phyloP scores from a whole-genome alignment of 2,113 vertebrate species.

The Ceyx margarethae region DNA sequence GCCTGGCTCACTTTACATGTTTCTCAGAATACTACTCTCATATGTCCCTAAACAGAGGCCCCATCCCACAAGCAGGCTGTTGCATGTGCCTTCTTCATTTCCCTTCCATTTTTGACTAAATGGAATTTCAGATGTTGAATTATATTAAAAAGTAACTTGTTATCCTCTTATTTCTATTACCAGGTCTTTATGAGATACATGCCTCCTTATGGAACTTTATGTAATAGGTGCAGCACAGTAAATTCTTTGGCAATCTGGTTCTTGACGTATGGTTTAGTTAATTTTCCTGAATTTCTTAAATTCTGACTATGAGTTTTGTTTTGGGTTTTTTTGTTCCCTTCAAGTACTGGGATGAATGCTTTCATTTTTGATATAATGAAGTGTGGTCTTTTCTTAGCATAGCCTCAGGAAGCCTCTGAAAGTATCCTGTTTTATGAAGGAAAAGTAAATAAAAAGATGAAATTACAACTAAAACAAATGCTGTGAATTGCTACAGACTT shows the following conservation, averaged over 20 bases:
- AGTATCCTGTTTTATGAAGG: not conserved
- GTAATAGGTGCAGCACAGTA: not conserved
- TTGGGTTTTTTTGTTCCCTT: not conserved
- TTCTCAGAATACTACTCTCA: not conserved
- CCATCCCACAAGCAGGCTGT: not conserved
- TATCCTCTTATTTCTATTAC: not conserved
- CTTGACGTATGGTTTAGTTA: not conserved
- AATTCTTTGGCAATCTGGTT: not conserved
- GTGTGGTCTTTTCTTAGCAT: not conserved
- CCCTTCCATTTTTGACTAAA: not conserved
- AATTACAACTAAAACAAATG: not conserved
- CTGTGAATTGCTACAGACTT: not conserved
- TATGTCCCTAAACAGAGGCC: not conserved
- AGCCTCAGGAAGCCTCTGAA: not conserved
- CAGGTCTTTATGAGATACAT: not conserved
- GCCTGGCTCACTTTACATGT: not conserved
- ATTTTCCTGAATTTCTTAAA: not conserved
- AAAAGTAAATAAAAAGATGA: not conserved
- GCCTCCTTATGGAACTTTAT: not conserved
- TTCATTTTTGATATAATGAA: not conserved
- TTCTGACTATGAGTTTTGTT: not conserved
- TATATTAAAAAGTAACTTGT: not conserved
- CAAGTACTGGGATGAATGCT: not conserved
- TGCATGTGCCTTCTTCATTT: not conserved
- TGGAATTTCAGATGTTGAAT: not conserved